Evolutionary conservation across 2,797 vertebrate genomes (phyloP).

Genomic region (Mus minutoides): DNA sequence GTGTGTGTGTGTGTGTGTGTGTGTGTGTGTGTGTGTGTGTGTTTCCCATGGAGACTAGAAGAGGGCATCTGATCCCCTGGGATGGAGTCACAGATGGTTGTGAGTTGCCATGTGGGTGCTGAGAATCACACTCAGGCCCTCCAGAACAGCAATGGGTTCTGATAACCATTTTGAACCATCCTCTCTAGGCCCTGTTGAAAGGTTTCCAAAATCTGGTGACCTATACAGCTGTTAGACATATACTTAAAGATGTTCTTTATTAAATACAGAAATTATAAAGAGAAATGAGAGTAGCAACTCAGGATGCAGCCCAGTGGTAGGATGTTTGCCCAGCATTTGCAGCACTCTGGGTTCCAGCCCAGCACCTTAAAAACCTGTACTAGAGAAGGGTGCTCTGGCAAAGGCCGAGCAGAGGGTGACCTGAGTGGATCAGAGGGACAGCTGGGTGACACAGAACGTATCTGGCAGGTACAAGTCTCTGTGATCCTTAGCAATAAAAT

Average conservation of each 20-base stretch:
- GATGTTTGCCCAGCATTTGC: neutral
- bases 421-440: neutral
- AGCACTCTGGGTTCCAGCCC: neutral
- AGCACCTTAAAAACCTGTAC: neutral
- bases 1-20: too few relatives aligned
- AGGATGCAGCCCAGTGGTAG: neutral
- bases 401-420: neutral
- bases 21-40: too few relatives aligned
- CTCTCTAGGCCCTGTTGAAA: neutral
- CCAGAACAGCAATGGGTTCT: neutral
- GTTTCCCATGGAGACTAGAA: neutral
- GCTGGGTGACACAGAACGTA: too few relatives aligned
- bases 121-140: too few relatives aligned
- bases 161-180: neutral
- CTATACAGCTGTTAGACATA: neutral
- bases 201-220: neutral
- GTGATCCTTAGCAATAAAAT: neutral
- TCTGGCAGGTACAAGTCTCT: neutral
- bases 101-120: too few relatives aligned
- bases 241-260: neutral
- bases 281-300: neutral
- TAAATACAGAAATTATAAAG: neutral
- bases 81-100: neutral
- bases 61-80: neutral
- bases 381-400: neutral